Evolutionary conservation across 2,797 vertebrate species (phyloP), one percentile per base, ranked within the genome.

Genomic region (Harpagifer antarcticus): DNA sequence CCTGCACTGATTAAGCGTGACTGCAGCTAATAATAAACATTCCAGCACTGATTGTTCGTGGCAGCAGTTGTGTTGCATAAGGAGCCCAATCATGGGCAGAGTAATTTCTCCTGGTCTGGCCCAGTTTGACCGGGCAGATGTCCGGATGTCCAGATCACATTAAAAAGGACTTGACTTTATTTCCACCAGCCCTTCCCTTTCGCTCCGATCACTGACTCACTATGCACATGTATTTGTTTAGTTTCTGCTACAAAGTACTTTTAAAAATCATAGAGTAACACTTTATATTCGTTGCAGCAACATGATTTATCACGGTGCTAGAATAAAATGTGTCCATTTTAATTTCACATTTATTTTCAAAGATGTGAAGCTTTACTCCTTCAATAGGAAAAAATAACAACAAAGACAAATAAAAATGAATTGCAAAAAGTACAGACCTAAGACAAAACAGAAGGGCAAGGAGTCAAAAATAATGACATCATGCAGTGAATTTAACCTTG

Each of bases 401-500:
- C 5, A 37, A 37, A 37, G 33, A 37, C 33, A 37, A 2, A 37
- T 37, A 9, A 37, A 37, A 37, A 37, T 37, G 33, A 37, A 37
- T 37, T 7, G 8, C 33, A 37, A 37, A 7, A 9, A 37, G 6
- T 37, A 37, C 33, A 37, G 6, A 37, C 33, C 6, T 7, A 37
- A 37, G 33, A 37, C 33, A 7, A 37, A 37, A 37, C 8, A 37
- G 49, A 50, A 60, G 40, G 65, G 37, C 16, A 10, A 37, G n/a
- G 70, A 13, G 48, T 37, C 4, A 58, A 61, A 27, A 80, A 59
- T 56, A 66, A 58, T 55, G 68, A 74, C 50, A 19, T 31, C 64
- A 14, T 14, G 45, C 61, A 59, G 53, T 17, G 68, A 75, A 55
- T 76, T 66, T 81, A 69, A 84, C 76, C 72, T 81, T 50, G 68